Conservation (phyloP, 1,140 invertebrate genomes). For the Mercenaria mercenaria region DNA sequence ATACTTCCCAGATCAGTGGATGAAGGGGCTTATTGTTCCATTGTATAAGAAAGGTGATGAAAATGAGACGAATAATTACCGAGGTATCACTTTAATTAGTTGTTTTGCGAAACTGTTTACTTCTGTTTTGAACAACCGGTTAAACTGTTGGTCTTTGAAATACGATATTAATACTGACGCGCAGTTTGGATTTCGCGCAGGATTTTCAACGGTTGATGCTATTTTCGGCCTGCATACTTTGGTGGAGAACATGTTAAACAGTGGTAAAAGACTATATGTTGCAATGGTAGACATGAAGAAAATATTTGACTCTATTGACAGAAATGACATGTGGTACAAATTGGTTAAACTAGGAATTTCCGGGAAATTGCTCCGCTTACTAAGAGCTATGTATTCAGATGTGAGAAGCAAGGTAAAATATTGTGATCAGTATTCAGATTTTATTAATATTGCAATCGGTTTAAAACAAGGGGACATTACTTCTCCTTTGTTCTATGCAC, state of each 20-base stretch:
- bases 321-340: too few relatives aligned
- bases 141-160: neutral
- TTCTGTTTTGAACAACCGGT: neutral
- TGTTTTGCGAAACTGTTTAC: neutral
- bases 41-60: neutral
- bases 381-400: neutral
- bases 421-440: neutral
- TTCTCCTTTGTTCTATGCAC: neutral
- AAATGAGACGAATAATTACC: neutral
- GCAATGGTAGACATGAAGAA: too few relatives aligned
- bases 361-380: neutral
- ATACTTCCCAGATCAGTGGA: neutral
- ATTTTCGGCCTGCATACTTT: too few relatives aligned
- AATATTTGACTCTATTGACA: too few relatives aligned
- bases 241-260: too few relatives aligned
- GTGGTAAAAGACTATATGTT: too few relatives aligned
- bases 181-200: neutral
- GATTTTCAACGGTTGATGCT: neutral
- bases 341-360: too few relatives aligned
- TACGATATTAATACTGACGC: neutral
- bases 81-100: neutral
- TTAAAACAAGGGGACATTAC: neutral
- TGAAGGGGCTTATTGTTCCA: neutral
- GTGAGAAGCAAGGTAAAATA: neutral
- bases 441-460: neutral